Evolutionary conservation across 2,113 vertebrate species (phyloP), one percentile per base, ranked within the genome.

Genomic region (Diphyllodes magnificus): DNA sequence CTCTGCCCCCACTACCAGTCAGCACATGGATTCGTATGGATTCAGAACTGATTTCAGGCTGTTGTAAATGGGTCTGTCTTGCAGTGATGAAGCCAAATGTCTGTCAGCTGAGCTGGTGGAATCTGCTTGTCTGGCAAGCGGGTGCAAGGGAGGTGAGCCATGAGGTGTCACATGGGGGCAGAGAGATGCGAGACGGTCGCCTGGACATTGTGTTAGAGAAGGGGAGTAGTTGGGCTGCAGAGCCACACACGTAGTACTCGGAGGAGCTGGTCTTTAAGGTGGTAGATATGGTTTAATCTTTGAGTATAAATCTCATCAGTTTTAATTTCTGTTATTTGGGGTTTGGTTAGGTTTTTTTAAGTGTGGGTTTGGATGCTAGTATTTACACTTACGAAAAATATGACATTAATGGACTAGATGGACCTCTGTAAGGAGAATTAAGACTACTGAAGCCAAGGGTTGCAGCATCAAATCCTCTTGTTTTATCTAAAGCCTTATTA

Each of bases 91-190:
- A 76, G 76, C 92, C 90, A 83, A 85, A 45, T 77, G 68, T 73
- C 79, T 63, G 76, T 97, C 82, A 92, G 94, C 86, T 92, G 92
- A 90, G 94, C 82, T 86, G 76, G 50, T 88, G 88, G 92, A 94
- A 95, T 94, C 76, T 77, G 86, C 86, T 70, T 54, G 79, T 80
- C 71, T 96, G 93, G 82, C 88, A 85, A 10, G 50, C 0, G 3
- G 63, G 66, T 61, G 65, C 78, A 49, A 60, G 87, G 82, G 85
- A 87, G 54, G 70, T 71, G 40, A 9, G 3, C 65, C 57, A 9
- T 56, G 90, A 73, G 49, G 70, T 49, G 73, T 91, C 93, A 76
- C 82, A 2, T 27, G 47, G 66, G 63, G 64, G 23, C 82, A 76
- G n/a, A 78, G 73, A 57, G 49, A 84, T 0, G 17, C 0, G 3